Evolutionary conservation across 2,113 vertebrate genomes (phyloP), one percentile per base, ranked within the genome.

Genomic region (Hippocampus abdominalis): DNA sequence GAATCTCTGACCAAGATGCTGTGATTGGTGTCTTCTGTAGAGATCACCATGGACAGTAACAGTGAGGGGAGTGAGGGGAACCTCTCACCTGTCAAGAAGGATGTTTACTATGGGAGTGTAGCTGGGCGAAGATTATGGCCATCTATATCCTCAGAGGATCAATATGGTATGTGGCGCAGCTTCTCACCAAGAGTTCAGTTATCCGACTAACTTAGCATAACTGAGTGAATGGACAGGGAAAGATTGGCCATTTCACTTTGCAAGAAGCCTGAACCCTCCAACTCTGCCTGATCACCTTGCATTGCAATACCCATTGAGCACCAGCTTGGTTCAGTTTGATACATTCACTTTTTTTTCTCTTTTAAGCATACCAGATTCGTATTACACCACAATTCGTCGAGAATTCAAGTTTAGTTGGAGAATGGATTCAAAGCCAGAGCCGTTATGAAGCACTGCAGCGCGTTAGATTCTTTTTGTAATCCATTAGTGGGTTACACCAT

Each of bases 41-140:
- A 95, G 91, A 94, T 95, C 93, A 94, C 95, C 92, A 90, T 94
- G 93, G 94, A 95, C 91, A 94, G 94, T 94, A 94, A 93, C 94
- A 95, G 94, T 94, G 95, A 94, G 92, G 94, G 94, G 91, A 94
- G 94, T 94, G 94, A 95, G 93, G 94, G 94, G 89, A 92, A 93
- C 90, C 91, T 93, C 90, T 94, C 95, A 88, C 93, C 93, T 82
- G 87, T 89, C 91, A 93, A 93, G 93, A 93, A 94, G 87, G 93
- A 94, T 90, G 92, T 93, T 94, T 94, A 94, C 94, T 95, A 92
- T 94, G 91, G 91, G 92, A 93, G 92, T 93, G 90, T 91, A 93
- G 92, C 91, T 89, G 91, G 92, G 77, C 92, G 90, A 86, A 87
- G 92, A 93, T 94, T 92, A 89, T 94, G 93, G 91, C 90, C 87